Base-by-base conservation (phyloP, 2,888 invertebrate genomes). In the Dinocampus coccinellae region DNA sequence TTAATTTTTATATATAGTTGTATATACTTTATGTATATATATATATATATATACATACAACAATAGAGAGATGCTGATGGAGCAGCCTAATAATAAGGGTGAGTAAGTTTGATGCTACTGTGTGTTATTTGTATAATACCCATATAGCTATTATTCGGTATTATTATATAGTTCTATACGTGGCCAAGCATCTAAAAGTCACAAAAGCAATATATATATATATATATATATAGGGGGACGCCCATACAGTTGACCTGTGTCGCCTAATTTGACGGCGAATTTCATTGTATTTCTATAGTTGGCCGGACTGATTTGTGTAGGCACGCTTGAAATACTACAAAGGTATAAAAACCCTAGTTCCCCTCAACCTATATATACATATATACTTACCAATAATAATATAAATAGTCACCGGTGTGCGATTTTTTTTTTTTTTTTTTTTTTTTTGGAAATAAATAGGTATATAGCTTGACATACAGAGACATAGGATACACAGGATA, bases 191-290 rank as follows among this genome's bases (percentile, higher is more conserved):
- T 71, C 55, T 4, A 57, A 67, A 67, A 71, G 66, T 71, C 71
- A 71, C 53, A 47, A 57, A 22, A 52, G 22, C 39, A 16, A 47
- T 13, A 16, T 22, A 55, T 29, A 29, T 29, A 29, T 29, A 29
- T 29, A 29, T 29, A 29, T 29, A 29, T 29, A 7, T 29, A 29
- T 16, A 63, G 60, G 61, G 78, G 77, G 80, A 82, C 82, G 81
- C 80, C 81, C 79, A 79, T 82, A 80, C 82, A 81, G 83, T 84
- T 83, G 82, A 84, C 84, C 83, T 81, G 83, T 79, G 78, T 77
- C 81, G 82, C 78, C 83, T 82, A 84, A 84, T 84, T 84, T 84
- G 82, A 82, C 77, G 80, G 61, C 66, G 52, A 53, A 65, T 52
- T 55, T 60, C 39, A 65, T 70, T 60, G 70, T 72, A 26, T 58